These are phyloP conservation scores for Sapajus apella DNA, from an alignment of 2,113 vertebrate species.

Conservation along the genomic window DNA sequence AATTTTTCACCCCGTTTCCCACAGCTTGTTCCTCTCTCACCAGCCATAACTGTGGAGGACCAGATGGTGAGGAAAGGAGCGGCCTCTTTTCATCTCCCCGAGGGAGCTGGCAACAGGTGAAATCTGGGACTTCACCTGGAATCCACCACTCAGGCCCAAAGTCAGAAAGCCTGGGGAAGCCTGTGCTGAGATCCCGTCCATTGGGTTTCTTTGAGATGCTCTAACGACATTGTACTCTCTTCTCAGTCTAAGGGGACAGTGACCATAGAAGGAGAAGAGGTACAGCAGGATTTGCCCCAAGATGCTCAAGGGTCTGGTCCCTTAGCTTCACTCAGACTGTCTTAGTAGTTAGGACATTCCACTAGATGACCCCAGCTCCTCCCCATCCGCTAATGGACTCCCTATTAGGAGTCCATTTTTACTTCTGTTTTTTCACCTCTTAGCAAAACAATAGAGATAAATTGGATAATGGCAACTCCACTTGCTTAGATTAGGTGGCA, in stretches of 20 bases:
- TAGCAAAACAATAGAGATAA: slow-evolving; percentile 83
- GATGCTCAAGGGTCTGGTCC: neutral
- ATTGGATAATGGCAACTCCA: slow-evolving; percentile 87
- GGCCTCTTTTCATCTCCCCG: neutral
- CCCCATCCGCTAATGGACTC: neutral
- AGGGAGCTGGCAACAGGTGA: neutral
- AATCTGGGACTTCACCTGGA: neutral
- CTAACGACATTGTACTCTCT: neutral
- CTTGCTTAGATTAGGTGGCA: slow-evolving; percentile 87
- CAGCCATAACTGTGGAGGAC: neutral
- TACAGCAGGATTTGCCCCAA: neutral
- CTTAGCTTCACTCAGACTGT: neutral
- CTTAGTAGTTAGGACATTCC: neutral
- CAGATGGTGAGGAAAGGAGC: neutral
- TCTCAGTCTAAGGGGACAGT: neutral
- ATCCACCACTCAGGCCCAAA: neutral
- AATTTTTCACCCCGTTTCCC: neutral
- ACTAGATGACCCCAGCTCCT: neutral
- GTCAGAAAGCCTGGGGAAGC: neutral
- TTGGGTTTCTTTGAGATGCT: neutral
- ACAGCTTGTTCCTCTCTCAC: neutral
- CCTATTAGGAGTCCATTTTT: slow-evolving; percentile 3
- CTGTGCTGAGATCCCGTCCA: neutral
- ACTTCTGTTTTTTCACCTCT: slow-evolving; percentile 90
- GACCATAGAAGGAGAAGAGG: neutral